Conservation (phyloP, 2,797 vertebrate species). For the Etheostoma nigrum region DNA sequence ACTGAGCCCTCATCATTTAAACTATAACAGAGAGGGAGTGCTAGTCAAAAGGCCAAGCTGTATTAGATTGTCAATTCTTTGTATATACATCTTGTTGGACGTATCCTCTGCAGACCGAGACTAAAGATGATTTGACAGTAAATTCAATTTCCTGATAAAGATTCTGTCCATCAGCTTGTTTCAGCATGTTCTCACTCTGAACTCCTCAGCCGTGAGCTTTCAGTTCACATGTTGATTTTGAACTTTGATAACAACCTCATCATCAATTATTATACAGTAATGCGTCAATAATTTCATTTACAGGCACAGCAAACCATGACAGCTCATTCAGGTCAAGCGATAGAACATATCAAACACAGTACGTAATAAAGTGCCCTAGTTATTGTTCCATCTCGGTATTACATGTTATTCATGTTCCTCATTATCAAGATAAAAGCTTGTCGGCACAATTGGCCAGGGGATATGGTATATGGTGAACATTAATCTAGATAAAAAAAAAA, state of each 20-base stretch:
- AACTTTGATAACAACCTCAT: conserved; percentile 32
- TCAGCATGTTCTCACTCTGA: conserved; percentile 29
- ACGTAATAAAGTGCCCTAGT: conserved; percentile 36
- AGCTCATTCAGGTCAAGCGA: conserved; percentile 26
- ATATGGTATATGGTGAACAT: conserved; percentile 8
- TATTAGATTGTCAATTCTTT: conserved; percentile 18
- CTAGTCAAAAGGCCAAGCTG: conserved; percentile 38
- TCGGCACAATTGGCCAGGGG: conserved; percentile 9
- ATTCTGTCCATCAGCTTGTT: conserved; percentile 29
- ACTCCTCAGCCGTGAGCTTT: conserved; percentile 37
- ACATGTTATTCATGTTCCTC: conserved; percentile 31
- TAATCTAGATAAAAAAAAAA: conserved; percentile 3
- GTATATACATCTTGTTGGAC: conserved; percentile 42
- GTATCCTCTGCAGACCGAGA: conserved; percentile 29
- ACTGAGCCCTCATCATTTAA: conserved; percentile 2
- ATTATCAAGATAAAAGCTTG: conserved; percentile 38
- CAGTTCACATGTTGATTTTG: conserved; percentile 40
- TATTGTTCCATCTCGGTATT: conserved; percentile 3
- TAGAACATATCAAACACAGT: conserved; percentile 8
- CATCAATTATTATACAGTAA: conserved; percentile 22
- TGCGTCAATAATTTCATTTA: conserved; percentile 18
- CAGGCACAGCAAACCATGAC: conserved; percentile 1
- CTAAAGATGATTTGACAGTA: conserved; percentile 29
- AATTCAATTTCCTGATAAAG: conserved; percentile 46
- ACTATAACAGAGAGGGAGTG: background rate